Percentiles rank a stretch among this genome's conserved stretches.
Conservation (phyloP, 1,140 invertebrate species). For the Tribolium castaneum region DNA sequence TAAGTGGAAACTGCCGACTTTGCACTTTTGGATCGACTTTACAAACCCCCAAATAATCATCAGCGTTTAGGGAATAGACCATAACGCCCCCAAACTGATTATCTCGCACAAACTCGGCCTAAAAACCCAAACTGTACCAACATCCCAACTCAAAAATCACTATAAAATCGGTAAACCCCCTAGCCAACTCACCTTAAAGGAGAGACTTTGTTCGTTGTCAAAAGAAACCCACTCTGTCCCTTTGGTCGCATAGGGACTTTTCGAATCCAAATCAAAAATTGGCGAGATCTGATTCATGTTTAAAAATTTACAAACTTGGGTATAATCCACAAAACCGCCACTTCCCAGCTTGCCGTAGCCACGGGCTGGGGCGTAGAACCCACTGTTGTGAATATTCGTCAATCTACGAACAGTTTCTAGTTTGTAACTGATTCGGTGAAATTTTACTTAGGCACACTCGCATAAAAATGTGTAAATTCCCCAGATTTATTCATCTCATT, state of each 20-base stretch:
- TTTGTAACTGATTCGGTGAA: neutral
- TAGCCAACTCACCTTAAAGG: conserved; percentile 71
- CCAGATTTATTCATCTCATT: too few relatives aligned
- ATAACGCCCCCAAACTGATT: conserved; percentile 77
- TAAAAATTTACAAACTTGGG: conserved; percentile 76
- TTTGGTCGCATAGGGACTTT: conserved; percentile 83
- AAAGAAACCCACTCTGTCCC: conserved; percentile 89
- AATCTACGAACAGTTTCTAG: conserved; percentile 65
- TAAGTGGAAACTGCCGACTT: conserved; percentile 54
- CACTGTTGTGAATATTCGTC: conserved; percentile 74
- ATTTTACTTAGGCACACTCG: too few relatives aligned
- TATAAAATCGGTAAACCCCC: neutral
- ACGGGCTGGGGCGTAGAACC: conserved; percentile 76
- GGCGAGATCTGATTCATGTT: conserved; percentile 64
- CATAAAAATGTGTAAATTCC: too few relatives aligned
- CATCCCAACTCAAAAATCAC: too few relatives aligned
- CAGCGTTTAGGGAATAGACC: conserved; percentile 81
- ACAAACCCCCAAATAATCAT: conserved; percentile 68
- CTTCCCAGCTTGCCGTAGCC: conserved; percentile 74
- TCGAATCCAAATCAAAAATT: conserved; percentile 74
- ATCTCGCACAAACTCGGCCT: conserved; percentile 73
- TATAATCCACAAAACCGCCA: conserved; percentile 79
- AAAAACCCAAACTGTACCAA: conserved; percentile 37
- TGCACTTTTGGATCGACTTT: conserved; percentile 41
- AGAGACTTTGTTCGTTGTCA: conserved; percentile 81